Conservation (phyloP, 2,113 vertebrate species). For the Ictalurus punctatus region DNA sequence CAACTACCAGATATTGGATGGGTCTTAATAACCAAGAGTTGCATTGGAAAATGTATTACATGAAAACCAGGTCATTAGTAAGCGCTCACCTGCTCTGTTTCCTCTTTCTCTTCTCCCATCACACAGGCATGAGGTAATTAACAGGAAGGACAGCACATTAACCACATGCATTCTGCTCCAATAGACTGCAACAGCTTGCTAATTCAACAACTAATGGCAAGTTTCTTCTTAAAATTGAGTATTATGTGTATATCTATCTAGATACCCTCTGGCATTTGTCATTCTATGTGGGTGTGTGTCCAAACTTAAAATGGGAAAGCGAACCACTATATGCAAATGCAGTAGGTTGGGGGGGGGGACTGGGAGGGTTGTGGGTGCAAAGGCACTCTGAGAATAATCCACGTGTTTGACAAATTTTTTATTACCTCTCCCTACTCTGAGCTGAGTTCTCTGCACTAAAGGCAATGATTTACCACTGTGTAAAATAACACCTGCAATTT, state of each 20-base stretch:
- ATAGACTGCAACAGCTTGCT: not conserved
- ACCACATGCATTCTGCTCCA: constrained; percentile 59
- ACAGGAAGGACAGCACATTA: constrained; percentile 63
- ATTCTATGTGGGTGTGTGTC: not conserved
- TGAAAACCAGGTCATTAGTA: not conserved
- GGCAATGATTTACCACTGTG: constrained; percentile 1
- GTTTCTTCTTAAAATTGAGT: not conserved
- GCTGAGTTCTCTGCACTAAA: not conserved
- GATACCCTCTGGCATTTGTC: not conserved
- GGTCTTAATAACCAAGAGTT: not conserved
- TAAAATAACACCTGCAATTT: not conserved
- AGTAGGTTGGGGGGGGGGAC: too few species aligned
- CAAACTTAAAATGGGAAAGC: not conserved
- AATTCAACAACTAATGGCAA: not conserved
- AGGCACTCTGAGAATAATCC: not conserved
- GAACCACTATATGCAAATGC: not conserved
- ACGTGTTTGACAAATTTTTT: not conserved
- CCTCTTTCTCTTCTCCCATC: constrained; percentile 63
- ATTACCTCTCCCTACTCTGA: not conserved
- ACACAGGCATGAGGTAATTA: constrained; percentile 59
- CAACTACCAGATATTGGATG: not conserved
- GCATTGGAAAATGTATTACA: not conserved
- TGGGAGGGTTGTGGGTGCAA: not conserved
- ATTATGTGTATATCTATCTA: not conserved
- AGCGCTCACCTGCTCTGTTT: constrained; percentile 64